Evolutionary conservation across 92 coral and sea anemone species (phyloP).

Genomic region (Epizoanthus scotinus): DNA sequence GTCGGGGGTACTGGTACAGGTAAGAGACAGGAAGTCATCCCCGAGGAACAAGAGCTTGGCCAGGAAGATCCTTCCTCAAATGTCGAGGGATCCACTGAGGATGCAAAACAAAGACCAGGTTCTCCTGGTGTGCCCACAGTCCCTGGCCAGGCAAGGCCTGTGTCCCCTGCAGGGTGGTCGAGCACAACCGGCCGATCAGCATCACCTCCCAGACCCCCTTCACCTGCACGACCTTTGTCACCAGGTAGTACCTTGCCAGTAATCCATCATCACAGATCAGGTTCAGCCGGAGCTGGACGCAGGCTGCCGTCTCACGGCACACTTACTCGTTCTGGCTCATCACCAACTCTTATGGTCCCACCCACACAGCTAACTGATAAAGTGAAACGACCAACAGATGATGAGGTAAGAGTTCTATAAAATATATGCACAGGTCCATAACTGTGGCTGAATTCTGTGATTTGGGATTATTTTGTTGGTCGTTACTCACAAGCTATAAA

Average conservation of each 20-base stretch:
- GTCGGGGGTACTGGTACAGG: constrained; percentile 22
- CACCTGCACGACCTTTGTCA: constrained; percentile 34
- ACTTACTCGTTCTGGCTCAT: constrained; percentile 54
- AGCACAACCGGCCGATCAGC: constrained; percentile 36
- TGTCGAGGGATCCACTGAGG: constrained; percentile 21
- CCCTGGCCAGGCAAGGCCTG: constrained; percentile 29
- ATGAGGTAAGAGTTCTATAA: constrained; percentile 56
- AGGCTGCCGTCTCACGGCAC: constrained; percentile 4
- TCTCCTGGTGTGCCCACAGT: constrained; percentile 6
- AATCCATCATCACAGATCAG: constrained; percentile 23
- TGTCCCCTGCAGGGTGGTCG: constrained; percentile 54
- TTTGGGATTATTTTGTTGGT: no score
- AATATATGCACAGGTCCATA: no score
- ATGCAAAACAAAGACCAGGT: constrained; percentile 19
- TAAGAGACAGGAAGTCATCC: constrained; percentile 60
- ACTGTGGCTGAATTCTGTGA: no score
- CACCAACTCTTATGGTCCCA: constrained; percentile 73
- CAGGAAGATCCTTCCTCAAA: constrained; percentile 8
- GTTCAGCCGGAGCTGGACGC: constrained; percentile 15
- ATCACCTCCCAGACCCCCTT: constrained; percentile 54
- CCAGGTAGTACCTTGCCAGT: constrained; percentile 30
- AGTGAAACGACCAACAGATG: constrained; percentile 71
- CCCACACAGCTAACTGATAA: constrained; percentile 70
- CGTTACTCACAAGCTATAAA: no score
- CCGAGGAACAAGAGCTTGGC: constrained; percentile 50